phyloP scores from a whole-genome alignment of 92 coral and sea anemone species.

The Paramuricea clavata region DNA sequence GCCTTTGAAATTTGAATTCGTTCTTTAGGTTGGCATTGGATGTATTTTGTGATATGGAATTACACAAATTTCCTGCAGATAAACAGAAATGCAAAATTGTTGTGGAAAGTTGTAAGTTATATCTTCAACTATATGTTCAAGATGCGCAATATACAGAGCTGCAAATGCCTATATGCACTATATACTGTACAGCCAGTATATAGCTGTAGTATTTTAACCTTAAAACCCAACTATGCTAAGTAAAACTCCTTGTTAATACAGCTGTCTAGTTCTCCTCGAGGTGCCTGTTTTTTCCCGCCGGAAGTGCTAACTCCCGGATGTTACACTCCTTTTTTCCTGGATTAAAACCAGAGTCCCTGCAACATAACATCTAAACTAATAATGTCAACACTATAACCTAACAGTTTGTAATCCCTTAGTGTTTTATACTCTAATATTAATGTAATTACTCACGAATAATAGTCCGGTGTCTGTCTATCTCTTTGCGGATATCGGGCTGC shows the following conservation, averaged over 20 bases:
- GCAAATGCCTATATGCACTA: too few relatives aligned
- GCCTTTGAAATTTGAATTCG: too few relatives aligned
- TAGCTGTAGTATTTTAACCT: too few relatives aligned
- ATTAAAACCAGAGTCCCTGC: background rate
- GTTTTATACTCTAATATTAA: too few relatives aligned
- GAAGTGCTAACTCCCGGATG: background rate
- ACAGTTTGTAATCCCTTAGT: background rate
- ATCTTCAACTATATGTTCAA: too few relatives aligned
- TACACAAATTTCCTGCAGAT: conserved; percentile 30
- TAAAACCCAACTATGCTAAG: too few relatives aligned
- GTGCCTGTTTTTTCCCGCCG: too few relatives aligned
- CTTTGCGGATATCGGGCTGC: background rate
- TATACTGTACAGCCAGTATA: too few relatives aligned
- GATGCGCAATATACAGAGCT: too few relatives aligned
- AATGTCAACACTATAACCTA: background rate
- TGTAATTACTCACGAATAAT: background rate
- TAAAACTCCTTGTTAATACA: too few relatives aligned
- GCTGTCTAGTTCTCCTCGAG: too few relatives aligned
- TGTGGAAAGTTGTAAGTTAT: conserved; percentile 31
- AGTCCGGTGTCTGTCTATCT: background rate
- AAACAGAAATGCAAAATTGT: conserved; percentile 24
- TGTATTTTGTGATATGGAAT: conserved; percentile 3
- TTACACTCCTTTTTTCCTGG: background rate
- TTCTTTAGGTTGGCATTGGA: conserved; percentile 18
- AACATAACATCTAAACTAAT: background rate